Evolutionary conservation across 2,797 vertebrate species (phyloP), one percentile per base, ranked within the genome.

Genomic region (Mallotus villosus): DNA sequence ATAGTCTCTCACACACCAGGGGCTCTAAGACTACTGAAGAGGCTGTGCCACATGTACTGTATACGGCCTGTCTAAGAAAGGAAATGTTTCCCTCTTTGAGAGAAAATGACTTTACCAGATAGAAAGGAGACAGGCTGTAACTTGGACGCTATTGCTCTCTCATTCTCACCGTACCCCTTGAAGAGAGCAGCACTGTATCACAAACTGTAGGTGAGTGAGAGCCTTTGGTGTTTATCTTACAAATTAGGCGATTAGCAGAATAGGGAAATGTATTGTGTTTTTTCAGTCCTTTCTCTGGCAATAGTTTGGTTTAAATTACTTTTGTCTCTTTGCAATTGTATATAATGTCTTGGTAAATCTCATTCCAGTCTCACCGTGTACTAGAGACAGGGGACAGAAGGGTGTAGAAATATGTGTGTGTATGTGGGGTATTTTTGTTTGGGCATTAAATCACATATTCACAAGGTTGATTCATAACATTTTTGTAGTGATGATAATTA

Each of bases 51-150:
- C 84, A 85, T 85, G 79, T 67, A 76, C 62, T 85, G 79, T 67
- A 76, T 66, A 75, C 72, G 82, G 81, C 80, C 85, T 71, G 86
- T 77, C 82, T 83, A 85, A 84, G 86, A 93, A 93, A 95, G 96
- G 95, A 97, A 97, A 96, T 95, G 94, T 95, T 95, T 93, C 92
- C 92, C 93, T 94, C 95, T 95, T 94, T 93, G 91, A 91, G 93
- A 92, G 91, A 95, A 96, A 97, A 98, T 97, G 85, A 93, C 94
- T 98, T 97, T 96, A 96, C 89, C 97, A 98, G 96, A 97, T 94
- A 82, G 66, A 72, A 63, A 63, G 72, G 78, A 83, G 85, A 84
- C 84, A 77, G 84, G 84, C 83, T 80, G 78, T 78, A 82, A 81
- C 78, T 81, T 74, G 82, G 81, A 74, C 27, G 78, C 78, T 78